Conservation (phyloP, 2,797 vertebrate genomes). For the Thripadectes ignobilis region DNA sequence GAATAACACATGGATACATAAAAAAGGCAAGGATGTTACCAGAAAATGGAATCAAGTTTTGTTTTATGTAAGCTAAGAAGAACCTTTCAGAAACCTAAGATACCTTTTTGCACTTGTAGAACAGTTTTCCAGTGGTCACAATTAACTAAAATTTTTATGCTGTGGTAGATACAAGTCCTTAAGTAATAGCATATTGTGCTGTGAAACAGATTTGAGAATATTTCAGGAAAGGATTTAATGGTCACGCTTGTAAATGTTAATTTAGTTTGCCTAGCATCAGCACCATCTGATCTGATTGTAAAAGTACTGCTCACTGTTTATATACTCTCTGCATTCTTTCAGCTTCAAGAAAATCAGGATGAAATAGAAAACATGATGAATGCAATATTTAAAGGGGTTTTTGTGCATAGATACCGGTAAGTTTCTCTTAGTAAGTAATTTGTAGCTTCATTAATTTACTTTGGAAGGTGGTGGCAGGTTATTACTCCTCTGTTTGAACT, state of each 20-base stretch:
- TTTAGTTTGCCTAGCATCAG: not conserved
- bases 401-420: conserved; percentile 98
- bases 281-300: not conserved
- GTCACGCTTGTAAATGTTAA: not conserved
- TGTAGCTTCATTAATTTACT: not conserved
- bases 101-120: not conserved
- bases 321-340: conserved; percentile 66
- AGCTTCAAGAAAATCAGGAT: conserved; percentile 99
- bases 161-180: not conserved
- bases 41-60: not conserved
- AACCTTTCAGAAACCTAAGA: not conserved
- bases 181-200: not conserved
- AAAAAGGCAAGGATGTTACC: not conserved
- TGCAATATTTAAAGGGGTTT: conserved; percentile 99
- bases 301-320: not conserved
- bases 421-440: conserved; percentile 23
- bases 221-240: not conserved
- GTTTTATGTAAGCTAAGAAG: not conserved
- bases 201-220: not conserved
- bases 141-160: not conserved
- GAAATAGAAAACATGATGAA: conserved; percentile 99
- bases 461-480: not conserved
- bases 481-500: not conserved
- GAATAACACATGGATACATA: not conserved
- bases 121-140: not conserved